Evolutionary conservation across 2,888 invertebrate species (phyloP).

Genomic region (Osmoderma eremita): DNA sequence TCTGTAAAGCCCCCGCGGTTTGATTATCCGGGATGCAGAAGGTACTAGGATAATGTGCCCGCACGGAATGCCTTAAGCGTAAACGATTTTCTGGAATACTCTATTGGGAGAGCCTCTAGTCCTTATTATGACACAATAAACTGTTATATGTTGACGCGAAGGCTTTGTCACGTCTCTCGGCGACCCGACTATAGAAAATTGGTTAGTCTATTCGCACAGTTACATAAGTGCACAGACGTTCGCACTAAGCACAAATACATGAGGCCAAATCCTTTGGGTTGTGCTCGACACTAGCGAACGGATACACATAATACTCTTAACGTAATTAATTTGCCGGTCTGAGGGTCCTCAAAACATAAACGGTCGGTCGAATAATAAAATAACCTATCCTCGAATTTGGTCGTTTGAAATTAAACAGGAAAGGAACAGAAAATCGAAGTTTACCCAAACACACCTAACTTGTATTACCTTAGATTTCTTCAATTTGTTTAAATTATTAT

Average conservation of each 20-base stretch:
- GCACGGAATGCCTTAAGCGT: slow-evolving; percentile 38
- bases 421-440: slow-evolving; percentile 9
- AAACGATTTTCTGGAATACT: slow-evolving; percentile 39
- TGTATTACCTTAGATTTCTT: too few relatives aligned
- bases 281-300: not conserved
- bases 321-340: slow-evolving; percentile 32
- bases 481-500: too few relatives aligned
- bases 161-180: slow-evolving; percentile 9
- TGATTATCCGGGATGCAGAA: slow-evolving; percentile 35
- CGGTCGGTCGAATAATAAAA: slow-evolving; percentile 16
- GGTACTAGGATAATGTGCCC: slow-evolving; percentile 38
- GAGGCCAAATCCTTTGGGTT: not conserved
- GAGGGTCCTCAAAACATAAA: slow-evolving; percentile 21
- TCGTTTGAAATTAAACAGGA: slow-evolving; percentile 9
- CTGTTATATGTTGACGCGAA: slow-evolving; percentile 37
- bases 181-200: slow-evolving; percentile 12
- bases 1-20: slow-evolving; percentile 35
- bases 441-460: not conserved
- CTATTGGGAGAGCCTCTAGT: slow-evolving; percentile 33
- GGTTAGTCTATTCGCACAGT: slow-evolving; percentile 19
- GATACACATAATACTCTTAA: slow-evolving; percentile 23
- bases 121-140: slow-evolving; percentile 40
- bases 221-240: slow-evolving; percentile 9
- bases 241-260: slow-evolving; percentile 13
- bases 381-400: slow-evolving; percentile 17